A percentile compares a stretch with the other conserved stretches of the same genome.
These are phyloP conservation scores for Papilio glaucus DNA, from an alignment of 1,140 invertebrate genomes.

Conservation along the genomic window DNA sequence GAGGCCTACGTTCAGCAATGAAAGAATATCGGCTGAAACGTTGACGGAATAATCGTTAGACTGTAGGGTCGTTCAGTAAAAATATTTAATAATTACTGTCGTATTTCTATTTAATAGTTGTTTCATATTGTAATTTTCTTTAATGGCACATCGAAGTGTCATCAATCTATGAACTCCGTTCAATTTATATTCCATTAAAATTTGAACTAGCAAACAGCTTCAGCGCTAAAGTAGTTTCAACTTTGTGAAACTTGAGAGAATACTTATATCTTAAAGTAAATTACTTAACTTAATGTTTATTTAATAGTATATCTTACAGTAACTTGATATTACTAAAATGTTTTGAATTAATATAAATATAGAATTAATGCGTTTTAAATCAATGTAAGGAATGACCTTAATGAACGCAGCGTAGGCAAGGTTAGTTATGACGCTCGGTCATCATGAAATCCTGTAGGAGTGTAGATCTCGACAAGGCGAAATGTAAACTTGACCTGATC, in stretches of 20 bases:
- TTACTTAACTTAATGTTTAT: constrained; percentile 24
- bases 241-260: constrained; percentile 21
- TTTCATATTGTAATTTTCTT: constrained; percentile 3
- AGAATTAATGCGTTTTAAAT: no score
- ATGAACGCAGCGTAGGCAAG: no score
- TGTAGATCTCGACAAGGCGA: no score
- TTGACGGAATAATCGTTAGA: no score
- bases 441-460: no score
- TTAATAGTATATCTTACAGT: background rate
- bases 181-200: constrained; percentile 26
- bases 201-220: constrained; percentile 19
- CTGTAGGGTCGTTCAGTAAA: no score
- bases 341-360: no score
- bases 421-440: no score
- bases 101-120: background rate
- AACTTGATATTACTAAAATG: background rate
- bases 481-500: no score
- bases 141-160: constrained; percentile 1
- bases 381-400: no score
- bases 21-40: no score
- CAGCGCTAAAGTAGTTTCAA: constrained; percentile 9
- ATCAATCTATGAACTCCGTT: constrained; percentile 23
- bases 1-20: no score
- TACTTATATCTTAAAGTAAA: constrained; percentile 1
- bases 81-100: background rate